Evolutionary conservation across 2,888 invertebrate genomes (phyloP).

Genomic region (Incurvaria masculella): DNA sequence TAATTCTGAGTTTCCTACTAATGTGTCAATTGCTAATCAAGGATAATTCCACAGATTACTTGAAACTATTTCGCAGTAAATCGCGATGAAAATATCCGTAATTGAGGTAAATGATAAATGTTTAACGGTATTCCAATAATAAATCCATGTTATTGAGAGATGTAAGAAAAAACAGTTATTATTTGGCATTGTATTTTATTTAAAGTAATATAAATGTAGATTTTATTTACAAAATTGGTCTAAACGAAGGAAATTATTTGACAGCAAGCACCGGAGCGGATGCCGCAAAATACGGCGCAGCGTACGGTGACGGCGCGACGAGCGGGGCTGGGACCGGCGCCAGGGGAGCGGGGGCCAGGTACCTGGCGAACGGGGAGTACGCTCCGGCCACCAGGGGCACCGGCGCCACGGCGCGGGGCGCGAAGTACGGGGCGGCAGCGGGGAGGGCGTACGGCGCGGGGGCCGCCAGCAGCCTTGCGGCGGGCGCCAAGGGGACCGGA

Average conservation of each 20-base stretch:
- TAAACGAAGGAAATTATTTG: conserved; percentile 10
- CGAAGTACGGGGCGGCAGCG: conserved; percentile 21
- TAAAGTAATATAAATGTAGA: neutral
- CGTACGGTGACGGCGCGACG: conserved; percentile 12
- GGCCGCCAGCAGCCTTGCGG: conserved; percentile 22
- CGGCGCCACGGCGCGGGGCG: conserved; percentile 21
- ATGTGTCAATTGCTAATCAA: too few species aligned
- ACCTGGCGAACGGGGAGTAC: conserved; percentile 27
- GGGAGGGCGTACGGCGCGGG: conserved; percentile 14
- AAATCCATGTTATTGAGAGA: too few species aligned
- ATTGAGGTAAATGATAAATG: too few species aligned
- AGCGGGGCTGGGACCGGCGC: conserved; percentile 19
- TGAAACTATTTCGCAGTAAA: too few species aligned
- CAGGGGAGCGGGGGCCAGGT: conserved; percentile 23
- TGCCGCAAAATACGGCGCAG: conserved; percentile 26
- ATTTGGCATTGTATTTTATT: neutral
- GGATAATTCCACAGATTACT: too few species aligned
- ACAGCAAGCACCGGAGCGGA: conserved; percentile 34
- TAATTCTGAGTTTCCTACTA: too few species aligned
- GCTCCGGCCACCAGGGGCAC: conserved; percentile 23
- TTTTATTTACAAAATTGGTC: neutral
- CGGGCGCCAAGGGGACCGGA: conserved; percentile 28
- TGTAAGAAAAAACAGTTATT: neutral
- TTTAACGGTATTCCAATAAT: too few species aligned
- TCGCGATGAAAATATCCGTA: too few species aligned